Evolutionary conservation across 2,888 invertebrate species (phyloP).

Genomic region (Xylota sylvarum): DNA sequence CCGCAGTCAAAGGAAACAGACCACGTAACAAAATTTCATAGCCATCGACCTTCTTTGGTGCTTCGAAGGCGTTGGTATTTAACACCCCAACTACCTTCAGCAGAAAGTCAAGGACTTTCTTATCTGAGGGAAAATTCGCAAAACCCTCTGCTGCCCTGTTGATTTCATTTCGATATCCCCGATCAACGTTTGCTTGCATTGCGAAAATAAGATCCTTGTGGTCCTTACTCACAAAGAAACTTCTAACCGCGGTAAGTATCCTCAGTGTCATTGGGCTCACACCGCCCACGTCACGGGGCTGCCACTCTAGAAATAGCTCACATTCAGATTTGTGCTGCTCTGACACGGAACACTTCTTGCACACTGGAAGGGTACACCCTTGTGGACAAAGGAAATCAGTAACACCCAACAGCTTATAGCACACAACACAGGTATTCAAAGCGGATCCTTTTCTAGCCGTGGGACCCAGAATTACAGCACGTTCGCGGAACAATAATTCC

Average conservation of each 20-base stretch:
- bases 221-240: conserved; percentile 81
- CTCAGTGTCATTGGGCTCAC: conserved; percentile 82
- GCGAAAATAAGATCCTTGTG: conserved; percentile 82
- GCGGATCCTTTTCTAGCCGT: conserved; percentile 86
- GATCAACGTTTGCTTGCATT: conserved; percentile 83
- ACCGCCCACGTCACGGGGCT: conserved; percentile 84
- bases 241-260: conserved; percentile 83
- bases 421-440: conserved; percentile 88
- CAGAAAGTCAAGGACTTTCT: conserved; percentile 81
- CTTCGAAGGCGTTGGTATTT: conserved; percentile 85
- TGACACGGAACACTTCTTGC: conserved; percentile 88
- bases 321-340: conserved; percentile 88
- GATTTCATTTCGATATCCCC: conserved; percentile 83
- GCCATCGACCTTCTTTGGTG: conserved; percentile 81
- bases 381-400: conserved; percentile 86
- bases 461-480: conserved; percentile 90
- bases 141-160: conserved; percentile 83
- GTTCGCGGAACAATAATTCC: conserved; percentile 90
- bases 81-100: conserved; percentile 83
- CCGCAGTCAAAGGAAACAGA: conserved; percentile 89
- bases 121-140: conserved; percentile 83
- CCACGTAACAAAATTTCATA: conserved; percentile 86
- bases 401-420: conserved; percentile 86
- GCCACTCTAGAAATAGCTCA: conserved; percentile 87
- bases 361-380: conserved; percentile 89